These are phyloP conservation scores for Ormyrus rosae DNA, from an alignment of 2,888 invertebrate genomes.

Conservation along the genomic window DNA sequence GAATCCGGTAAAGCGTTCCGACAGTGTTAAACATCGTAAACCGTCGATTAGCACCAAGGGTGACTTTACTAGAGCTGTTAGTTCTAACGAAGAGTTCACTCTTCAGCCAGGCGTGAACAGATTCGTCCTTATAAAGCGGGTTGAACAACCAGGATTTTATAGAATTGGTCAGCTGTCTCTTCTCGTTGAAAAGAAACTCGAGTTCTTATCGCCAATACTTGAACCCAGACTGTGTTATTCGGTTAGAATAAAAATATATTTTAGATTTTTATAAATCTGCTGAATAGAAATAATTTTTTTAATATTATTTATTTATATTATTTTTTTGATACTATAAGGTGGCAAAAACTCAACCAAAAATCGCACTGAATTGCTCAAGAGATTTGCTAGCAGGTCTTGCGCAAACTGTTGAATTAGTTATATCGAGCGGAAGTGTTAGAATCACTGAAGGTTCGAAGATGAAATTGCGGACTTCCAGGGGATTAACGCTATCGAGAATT, in stretches of 20 bases:
- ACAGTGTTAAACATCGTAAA: conserved; percentile 84
- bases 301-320: conserved; percentile 62
- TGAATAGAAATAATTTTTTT: too few species aligned
- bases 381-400: conserved; percentile 89
- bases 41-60: conserved; percentile 82
- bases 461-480: conserved; percentile 82
- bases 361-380: conserved; percentile 79
- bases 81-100: conserved; percentile 75
- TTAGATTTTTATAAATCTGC: too few species aligned
- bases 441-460: conserved; percentile 82
- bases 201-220: conserved; percentile 83
- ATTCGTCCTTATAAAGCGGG: conserved; percentile 79
- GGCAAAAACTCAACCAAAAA: conserved; percentile 78
- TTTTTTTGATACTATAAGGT: conserved; percentile 72
- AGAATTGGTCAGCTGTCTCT: conserved; percentile 84
- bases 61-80: conserved; percentile 82
- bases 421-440: conserved; percentile 87
- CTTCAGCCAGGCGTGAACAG: conserved; percentile 83
- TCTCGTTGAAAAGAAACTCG: conserved; percentile 81
- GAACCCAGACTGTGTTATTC: conserved; percentile 77
- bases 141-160: conserved; percentile 83
- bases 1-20: conserved; percentile 82
- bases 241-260: conserved; percentile 31
- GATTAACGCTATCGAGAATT: conserved; percentile 79
- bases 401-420: conserved; percentile 85